These are phyloP conservation scores for Syngnathus scovelli DNA, from an alignment of 2,113 vertebrate genomes.

Conservation along the genomic window DNA sequence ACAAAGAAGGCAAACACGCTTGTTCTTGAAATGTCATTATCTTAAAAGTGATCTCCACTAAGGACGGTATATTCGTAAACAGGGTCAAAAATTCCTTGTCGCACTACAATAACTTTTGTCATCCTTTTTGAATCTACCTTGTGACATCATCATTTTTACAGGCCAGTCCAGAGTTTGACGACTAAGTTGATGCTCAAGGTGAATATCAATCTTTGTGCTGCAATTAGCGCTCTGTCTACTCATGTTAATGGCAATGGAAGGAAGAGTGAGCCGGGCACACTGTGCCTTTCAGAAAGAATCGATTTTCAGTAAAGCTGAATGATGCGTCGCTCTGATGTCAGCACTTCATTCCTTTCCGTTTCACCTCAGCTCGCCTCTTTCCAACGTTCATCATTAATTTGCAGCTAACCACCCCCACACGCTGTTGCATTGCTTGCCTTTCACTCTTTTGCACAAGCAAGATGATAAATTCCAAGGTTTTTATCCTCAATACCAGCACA, in stretches of 20 bases:
- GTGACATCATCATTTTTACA: background rate
- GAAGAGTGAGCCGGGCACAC: slow-evolving; percentile 25
- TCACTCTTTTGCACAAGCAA: background rate
- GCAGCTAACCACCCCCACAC: background rate
- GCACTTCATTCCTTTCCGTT: slow-evolving; percentile 14
- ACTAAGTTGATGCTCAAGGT: slow-evolving; percentile 22
- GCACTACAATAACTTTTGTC: no score
- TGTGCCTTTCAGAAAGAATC: slow-evolving; percentile 42
- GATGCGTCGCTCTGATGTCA: slow-evolving; percentile 58
- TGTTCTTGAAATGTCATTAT: slow-evolving; percentile 11
- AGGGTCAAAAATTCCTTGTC: no score
- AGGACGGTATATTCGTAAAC: no score
- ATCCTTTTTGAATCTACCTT: background rate
- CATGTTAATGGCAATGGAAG: slow-evolving; percentile 30
- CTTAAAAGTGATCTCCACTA: background rate
- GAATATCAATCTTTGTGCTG: slow-evolving; percentile 6
- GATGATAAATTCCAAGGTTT: background rate
- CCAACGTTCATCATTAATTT: background rate
- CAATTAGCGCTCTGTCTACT: slow-evolving; percentile 30
- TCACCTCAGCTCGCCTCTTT: background rate
- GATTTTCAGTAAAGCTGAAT: slow-evolving; percentile 57
- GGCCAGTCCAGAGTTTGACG: slow-evolving; percentile 1
- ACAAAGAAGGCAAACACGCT: slow-evolving; percentile 7
- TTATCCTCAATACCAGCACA: background rate
- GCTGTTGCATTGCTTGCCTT: background rate